Conservation (phyloP, 2,113 vertebrate genomes). For the Plectropomus leopardus region DNA sequence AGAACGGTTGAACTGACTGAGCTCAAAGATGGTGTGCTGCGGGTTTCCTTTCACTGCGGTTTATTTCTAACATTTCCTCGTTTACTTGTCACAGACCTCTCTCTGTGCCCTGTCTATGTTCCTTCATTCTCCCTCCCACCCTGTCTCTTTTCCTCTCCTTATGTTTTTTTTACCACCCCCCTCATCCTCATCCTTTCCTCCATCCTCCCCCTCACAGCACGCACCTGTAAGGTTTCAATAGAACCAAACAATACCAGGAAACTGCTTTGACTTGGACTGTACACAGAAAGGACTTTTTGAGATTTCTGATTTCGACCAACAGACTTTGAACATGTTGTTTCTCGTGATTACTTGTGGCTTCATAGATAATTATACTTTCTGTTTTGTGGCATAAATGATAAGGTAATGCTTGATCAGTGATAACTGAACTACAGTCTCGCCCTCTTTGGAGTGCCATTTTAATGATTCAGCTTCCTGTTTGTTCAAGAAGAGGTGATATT, state of each 20-base stretch:
- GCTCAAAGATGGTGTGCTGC: neutral
- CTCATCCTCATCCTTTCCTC: slow-evolving; percentile 4
- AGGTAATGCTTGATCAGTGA: slow-evolving; percentile 30
- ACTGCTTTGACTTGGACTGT: slow-evolving; percentile 29
- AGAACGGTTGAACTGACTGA: slow-evolving; percentile 5
- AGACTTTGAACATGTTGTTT: slow-evolving; percentile 12
- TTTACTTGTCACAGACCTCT: slow-evolving; percentile 20
- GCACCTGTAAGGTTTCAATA: slow-evolving; percentile 74
- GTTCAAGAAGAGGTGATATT: slow-evolving; percentile 1
- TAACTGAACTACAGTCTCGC: neutral
- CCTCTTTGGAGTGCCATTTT: neutral
- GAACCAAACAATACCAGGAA: slow-evolving; percentile 82
- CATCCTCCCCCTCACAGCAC: slow-evolving; percentile 11
- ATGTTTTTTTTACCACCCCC: slow-evolving; percentile 3
- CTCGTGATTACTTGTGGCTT: neutral
- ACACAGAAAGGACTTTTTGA: slow-evolving; percentile 26
- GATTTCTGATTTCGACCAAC: slow-evolving; percentile 3
- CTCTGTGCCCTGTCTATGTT: neutral
- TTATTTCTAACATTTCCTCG: slow-evolving; percentile 29
- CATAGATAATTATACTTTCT: slow-evolving; percentile 10
- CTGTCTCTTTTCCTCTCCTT: slow-evolving; percentile 43
- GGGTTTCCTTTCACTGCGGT: slow-evolving; percentile 6
- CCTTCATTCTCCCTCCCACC: neutral
- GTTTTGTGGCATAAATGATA: slow-evolving; percentile 22
- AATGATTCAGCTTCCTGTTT: slow-evolving; percentile 42